Evolutionary conservation across 1,140 invertebrate species (phyloP), one percentile per base, ranked within the genome.

Genomic region (Drosophila oshimai): DNA sequence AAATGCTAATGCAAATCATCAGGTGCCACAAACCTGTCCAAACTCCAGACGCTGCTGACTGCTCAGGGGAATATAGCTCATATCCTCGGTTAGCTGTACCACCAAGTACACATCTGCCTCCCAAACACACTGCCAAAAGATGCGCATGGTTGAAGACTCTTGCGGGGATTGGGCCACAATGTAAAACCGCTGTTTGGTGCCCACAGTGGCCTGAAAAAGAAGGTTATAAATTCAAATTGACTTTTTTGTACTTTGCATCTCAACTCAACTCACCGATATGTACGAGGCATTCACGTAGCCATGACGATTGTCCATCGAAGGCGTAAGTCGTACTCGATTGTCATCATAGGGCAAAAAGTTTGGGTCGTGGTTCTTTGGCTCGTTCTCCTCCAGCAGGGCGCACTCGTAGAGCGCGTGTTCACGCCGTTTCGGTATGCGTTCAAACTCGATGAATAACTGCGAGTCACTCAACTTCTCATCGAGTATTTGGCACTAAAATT

Each of bases 201-300:
- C 95, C 24, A 96, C 94, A 17, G 94, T 95, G 62, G 95, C 95
- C 95, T 95, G 4, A 4, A 22, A n/a, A 50, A 12, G 20, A 10
- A 9, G 4, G 2, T 42, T 46, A 24, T 44, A 20, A n/a, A 20
- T 12, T 13, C 0, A 18, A 20, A 6, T 24, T 42, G n/a, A 18
- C 1, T 9, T 31, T 60, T 2, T 10, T 17, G 0, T 2, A n/a
- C 2, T 10, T 12, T 2, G 12, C 0, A 31, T n/a, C 6, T 2
- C 0, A 0, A 47, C 1, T 6, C 3, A 13, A 10, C 28, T 45
- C 89, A 95, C 95, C 44, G 95, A 95, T 53, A 98, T 94, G 83
- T 97, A 95, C 6, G 96, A 97, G 3, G 96, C 97, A 92, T 98
- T 98, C 36, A 98, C 96, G 77, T 98, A 98, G 5, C 97, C 97